Conservation (phyloP, 2,888 invertebrate genomes). For the Platerodrilus igneus region DNA sequence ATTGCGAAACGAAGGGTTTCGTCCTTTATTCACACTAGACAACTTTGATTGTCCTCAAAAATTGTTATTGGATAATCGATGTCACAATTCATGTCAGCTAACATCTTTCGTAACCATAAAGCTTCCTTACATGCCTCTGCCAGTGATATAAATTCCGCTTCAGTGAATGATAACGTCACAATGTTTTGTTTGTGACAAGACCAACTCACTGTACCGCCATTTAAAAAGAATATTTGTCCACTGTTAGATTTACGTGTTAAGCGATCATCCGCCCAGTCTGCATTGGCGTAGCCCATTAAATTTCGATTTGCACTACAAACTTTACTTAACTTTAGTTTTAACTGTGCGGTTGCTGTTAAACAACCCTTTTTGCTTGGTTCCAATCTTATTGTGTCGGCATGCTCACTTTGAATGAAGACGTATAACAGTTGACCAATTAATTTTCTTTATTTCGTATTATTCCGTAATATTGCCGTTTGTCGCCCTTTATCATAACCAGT, state of each 20-base stretch:
- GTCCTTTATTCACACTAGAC: too few species aligned
- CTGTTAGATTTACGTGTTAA: slow-evolving; percentile 35
- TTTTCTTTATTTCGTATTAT: too few species aligned
- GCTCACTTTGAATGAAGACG: too few species aligned
- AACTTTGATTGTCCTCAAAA: slow-evolving; percentile 24
- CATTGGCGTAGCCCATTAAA: slow-evolving; percentile 39
- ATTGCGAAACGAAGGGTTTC: too few species aligned
- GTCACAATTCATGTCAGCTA: slow-evolving; percentile 11
- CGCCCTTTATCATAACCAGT: too few species aligned
- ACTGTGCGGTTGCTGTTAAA: too few species aligned
- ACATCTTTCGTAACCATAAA: slow-evolving; percentile 17
- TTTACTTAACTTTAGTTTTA: too few species aligned
- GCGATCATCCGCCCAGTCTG: slow-evolving; percentile 36
- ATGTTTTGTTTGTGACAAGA: slow-evolving; percentile 31
- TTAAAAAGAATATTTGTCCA: slow-evolving; percentile 31
- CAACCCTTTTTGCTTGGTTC: too few species aligned
- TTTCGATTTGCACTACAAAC: too few species aligned
- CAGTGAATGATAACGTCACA: slow-evolving; percentile 27
- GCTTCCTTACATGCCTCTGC: slow-evolving; percentile 25
- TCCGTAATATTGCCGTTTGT: too few species aligned
- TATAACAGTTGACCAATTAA: too few species aligned
- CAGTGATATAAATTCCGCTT: slow-evolving; percentile 32
- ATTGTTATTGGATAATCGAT: slow-evolving; percentile 8
- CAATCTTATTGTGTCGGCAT: too few species aligned
- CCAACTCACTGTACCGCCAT: slow-evolving; percentile 32